Percentiles rank a stretch among this genome's conserved stretches.
Evolutionary conservation across 2,888 invertebrate species (phyloP).

Genomic region (Hydrotaea cyrtoneurina): DNA sequence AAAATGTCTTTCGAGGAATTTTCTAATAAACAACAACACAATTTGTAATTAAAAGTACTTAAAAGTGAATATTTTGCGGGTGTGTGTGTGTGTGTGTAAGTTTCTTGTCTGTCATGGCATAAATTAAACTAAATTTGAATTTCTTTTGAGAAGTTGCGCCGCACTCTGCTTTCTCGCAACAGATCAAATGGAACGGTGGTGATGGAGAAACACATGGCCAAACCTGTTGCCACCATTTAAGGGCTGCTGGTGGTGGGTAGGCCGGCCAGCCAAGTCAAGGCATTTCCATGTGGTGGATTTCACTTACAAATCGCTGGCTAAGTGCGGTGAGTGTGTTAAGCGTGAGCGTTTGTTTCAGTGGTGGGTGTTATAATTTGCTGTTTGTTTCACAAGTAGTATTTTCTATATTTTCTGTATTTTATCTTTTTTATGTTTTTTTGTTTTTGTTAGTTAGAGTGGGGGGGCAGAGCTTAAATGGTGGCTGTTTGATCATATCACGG

Average conservation of each 20-base stretch:
- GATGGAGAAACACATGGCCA: too few species aligned
- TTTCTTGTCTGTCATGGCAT: not conserved
- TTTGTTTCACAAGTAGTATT: not conserved
- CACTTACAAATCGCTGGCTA: not conserved
- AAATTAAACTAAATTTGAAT: not conserved
- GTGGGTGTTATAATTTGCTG: constrained; percentile 38
- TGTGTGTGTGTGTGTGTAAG: not conserved
- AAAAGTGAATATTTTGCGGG: too few species aligned
- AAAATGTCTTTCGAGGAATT: not conserved
- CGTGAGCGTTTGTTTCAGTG: not conserved
- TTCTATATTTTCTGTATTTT: too few species aligned
- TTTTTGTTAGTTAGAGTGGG: not conserved
- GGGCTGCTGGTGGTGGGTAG: not conserved
- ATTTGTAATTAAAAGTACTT: not conserved
- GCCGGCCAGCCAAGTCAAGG: not conserved
- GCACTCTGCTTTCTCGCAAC: not conserved
- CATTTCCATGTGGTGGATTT: not conserved
- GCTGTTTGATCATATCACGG: constrained; percentile 23
- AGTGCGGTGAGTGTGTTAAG: not conserved
- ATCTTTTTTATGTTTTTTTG: not conserved
- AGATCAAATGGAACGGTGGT: too few species aligned
- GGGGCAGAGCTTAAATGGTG: constrained; percentile 19
- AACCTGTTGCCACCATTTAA: constrained; percentile 13
- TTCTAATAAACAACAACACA: not conserved
- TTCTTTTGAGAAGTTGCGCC: not conserved